Evolutionary conservation across 2,888 invertebrate species (phyloP), one percentile per base, ranked within the genome.

Genomic region (Hecatera dysodea): DNA sequence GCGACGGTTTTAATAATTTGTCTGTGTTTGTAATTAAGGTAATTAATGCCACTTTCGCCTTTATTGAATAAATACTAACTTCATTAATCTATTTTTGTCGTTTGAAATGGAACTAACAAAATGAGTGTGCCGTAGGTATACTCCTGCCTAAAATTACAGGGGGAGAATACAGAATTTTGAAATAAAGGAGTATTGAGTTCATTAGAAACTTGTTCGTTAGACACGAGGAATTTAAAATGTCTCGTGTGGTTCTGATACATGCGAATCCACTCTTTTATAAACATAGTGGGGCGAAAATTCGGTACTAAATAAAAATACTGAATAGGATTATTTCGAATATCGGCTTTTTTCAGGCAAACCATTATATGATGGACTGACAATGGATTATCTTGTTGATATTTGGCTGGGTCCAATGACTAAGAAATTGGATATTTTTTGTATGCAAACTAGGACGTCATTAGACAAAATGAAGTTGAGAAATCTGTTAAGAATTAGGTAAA

Each of bases 31-130:
- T 64, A 62, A 67, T 57, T 73, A 8, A 59, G 29, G 0, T 63
- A 79, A 79, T 79, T 75, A 63, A 19, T 19, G 33, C 9, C 50
- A 48, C 46, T 73, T 63, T 73, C 33, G 27, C 22, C 12, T 46
- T n/a, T 57, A 27, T 57, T 46, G 0, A 33, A 63, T 59, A 44
- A 22, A 63, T 5, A 15, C 15, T 48, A 53, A 44, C 22, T 42
- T 39, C 24, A 27, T 42, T 56, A 50, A n/a, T 29, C 15, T 17
- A 3, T 12, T n/a, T 11, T 2, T 24, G 39, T 36, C 4, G 8
- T 78, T 12, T 29, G 36, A 29, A 44, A 78, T 39, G 7, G 7
- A 39, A 24, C 7, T 27, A 2, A 46, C 11, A 39, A 24, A 33
- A 55, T 33, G 7, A n/a, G 15, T 15, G 15, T 8, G 9, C 5